Base-by-base conservation (phyloP, 2,113 vertebrate species). In the Sylvilagus bachmani region DNA sequence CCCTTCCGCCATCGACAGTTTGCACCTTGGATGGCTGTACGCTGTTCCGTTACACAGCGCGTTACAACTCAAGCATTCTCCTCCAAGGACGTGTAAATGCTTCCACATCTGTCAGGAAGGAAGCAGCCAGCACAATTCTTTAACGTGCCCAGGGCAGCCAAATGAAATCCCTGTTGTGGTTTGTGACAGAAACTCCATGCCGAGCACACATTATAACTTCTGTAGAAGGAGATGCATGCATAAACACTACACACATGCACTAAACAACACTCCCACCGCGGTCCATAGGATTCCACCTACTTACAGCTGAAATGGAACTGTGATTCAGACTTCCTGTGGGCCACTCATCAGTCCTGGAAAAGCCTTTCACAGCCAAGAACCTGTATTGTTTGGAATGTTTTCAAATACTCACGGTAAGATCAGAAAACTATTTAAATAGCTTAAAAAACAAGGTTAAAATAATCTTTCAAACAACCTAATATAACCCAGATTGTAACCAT, bases 371-470 rank as follows among this genome's bases (percentile, higher is more conserved):
- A 97, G 93, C 70, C 83, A 95, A 29, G 93, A 98, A 91, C 96
- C 95, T 73, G 96, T 95, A 58, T 98, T 93, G 96, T 94, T 98
- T 91, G 90, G 97, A 33, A 67, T 97, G 93, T 98, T 97, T 93
- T 95, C 93, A 21, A 70, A 94, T 70, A 92, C 92, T 44, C 17
- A 53, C 82, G 44, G 93, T 49, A 96, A 89, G 55, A 58, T 58
- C 55, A 17, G 55, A 58, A 1, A 58, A 29, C 93, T 98, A 89
- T 44, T 44, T 44, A 44, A 44, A 44, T 6, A 44, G 44, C 44
- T 90, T 66, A 70, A 83, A 92, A 89, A 25, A 66, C 61, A 33
- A 16, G 84, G 8, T 74, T 88, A 88, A 92, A 82, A 88, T 0
- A 75, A 85, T 8, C 24, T 67, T 80, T 19, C 62, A 85, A 44